A percentile compares a stretch with the other conserved stretches of the same genome.
These are phyloP conservation scores for Anoplolepis gracilipes DNA, from an alignment of 1,140 invertebrate species.

Conservation along the genomic window DNA sequence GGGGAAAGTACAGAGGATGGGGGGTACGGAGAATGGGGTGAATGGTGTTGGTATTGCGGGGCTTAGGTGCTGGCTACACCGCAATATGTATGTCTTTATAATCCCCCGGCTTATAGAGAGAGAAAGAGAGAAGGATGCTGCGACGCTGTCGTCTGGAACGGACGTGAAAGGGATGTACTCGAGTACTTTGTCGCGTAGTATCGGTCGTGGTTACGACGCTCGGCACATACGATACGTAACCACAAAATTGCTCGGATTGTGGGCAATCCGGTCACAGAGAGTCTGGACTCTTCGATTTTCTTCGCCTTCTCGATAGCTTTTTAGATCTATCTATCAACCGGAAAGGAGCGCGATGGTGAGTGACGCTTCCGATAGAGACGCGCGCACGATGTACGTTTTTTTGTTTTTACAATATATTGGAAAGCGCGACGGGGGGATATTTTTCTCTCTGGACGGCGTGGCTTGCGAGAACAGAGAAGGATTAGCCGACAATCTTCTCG, in stretches of 20 bases:
- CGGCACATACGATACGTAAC: constrained; percentile 46
- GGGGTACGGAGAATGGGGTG: constrained; percentile 2
- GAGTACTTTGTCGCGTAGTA: constrained; percentile 22
- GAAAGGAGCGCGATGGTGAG: constrained; percentile 25
- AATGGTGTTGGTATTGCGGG: constrained; percentile 55
- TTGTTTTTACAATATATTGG: constrained; percentile 22
- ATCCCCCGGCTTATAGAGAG: constrained; percentile 64
- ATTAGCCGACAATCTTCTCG: constrained; percentile 38
- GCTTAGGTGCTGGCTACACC: constrained; percentile 65
- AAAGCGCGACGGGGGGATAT: constrained; percentile 31
- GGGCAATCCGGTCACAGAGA: neutral
- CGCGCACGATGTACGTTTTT: constrained; percentile 2
- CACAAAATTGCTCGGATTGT: constrained; percentile 49
- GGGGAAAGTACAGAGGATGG: neutral
- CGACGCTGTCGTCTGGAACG: constrained; percentile 36
- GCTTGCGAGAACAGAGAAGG: constrained; percentile 42
- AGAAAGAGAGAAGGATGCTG: constrained; percentile 13
- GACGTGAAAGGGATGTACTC: constrained; percentile 46
- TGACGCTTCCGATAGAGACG: constrained; percentile 28
- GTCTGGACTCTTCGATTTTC: constrained; percentile 40
- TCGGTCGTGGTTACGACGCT: constrained; percentile 20
- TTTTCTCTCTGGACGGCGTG: constrained; percentile 40
- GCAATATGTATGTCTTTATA: constrained; percentile 73
- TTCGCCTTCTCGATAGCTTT: neutral
- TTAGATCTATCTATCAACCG: constrained; percentile 12